Base-by-base conservation (phyloP, 2,113 vertebrate genomes). In the Rhinichthys klamathensis region DNA sequence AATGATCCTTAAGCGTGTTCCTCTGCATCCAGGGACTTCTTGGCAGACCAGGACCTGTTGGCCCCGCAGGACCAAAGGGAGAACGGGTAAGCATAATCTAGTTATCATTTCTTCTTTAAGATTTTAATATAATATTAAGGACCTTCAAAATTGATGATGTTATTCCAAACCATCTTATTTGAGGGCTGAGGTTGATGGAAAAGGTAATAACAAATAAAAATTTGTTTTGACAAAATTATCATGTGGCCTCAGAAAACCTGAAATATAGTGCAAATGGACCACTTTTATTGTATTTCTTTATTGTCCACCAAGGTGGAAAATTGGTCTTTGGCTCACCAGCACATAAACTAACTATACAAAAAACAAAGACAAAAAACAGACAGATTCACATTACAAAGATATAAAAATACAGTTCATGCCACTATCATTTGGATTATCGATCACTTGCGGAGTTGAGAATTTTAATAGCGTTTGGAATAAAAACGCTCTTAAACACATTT, bases 21-120 rank as follows among this genome's bases (percentile, higher is more conserved):
- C 70, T 90, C 12, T 92, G 30, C 94, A 92, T 92, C 79, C 91
- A 99, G 98, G 98, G 98, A 25, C 86, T 95, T 27, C 84, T 95
- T 89, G 98, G 98, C 90, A 96, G 97, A 95, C 94, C 95, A 9
- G 97, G 98, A 90, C 94, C 96, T 44, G 92, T 94, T 80, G 97
- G 97, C 4, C 90, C 89, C 44, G 0, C 30, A 4, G 95, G 93
- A 89, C 6, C 41, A 60, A 95, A 94, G 87, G 95, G 95, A 83
- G 94, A 94, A 18, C 93, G 89, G 80, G 95, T 95, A 92, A 88
- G 65, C 23, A 70, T 67, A 16, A 12, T 56, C 5, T 32, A 32
- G 3, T 49, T 84, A 2, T 63, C 0, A 77, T 83, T 61, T 6
- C 75, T 2, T 38, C 11, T 25, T 72, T 44, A 73, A 46, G 15